Evolutionary conservation across 2,888 invertebrate species (phyloP), one percentile per base, ranked within the genome.

Genomic region (Tetranychus piercei): DNA sequence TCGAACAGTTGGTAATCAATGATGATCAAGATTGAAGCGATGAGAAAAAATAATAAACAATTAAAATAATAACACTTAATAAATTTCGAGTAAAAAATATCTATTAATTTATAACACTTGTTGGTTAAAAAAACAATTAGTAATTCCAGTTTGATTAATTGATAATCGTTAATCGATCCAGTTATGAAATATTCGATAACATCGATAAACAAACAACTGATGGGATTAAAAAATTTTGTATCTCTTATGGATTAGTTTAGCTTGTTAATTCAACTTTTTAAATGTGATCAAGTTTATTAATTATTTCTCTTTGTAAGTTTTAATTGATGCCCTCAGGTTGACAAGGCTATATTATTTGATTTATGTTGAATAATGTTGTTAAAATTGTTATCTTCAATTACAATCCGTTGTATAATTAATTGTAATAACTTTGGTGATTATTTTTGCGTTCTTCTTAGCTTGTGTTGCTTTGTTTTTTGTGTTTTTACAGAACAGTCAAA

Each of bases 21-120:
- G 65, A 64, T 64, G n/a, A 64, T 64, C 65, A 64, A 64, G 65
- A 64, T 64, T 64, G 65, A 64, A 64, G 6, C 65, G 65, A 64
- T 64, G 65, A n/a, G n/a, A 64, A 64, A n/a, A 64, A 5, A 64
- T 64, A 64, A 6, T 18, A n/a, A 64, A 64, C 34, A 34, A 34
- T 34, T 34, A 34, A 34, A 34, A 34, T 34, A 34, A 34, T 4
- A 34, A 34, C 34, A 34, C 34, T 34, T 34, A 34, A 34, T 1
- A 34, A 34, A 34, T 34, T 34, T 2, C 34, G 34, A 34, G 34
- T 34, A 34, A 34, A 34, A 34, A 34, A 34, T 34, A 34, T 34
- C 34, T 34, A 34, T 2, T 2, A 34, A 34, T 34, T 34, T 34
- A 34, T 2, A 2, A 34, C 34, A 34, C 34, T 34, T 34, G 34